These are phyloP conservation scores for Acestrorhynchus altus DNA, from an alignment of 2,797 vertebrate species.

Conservation along the genomic window DNA sequence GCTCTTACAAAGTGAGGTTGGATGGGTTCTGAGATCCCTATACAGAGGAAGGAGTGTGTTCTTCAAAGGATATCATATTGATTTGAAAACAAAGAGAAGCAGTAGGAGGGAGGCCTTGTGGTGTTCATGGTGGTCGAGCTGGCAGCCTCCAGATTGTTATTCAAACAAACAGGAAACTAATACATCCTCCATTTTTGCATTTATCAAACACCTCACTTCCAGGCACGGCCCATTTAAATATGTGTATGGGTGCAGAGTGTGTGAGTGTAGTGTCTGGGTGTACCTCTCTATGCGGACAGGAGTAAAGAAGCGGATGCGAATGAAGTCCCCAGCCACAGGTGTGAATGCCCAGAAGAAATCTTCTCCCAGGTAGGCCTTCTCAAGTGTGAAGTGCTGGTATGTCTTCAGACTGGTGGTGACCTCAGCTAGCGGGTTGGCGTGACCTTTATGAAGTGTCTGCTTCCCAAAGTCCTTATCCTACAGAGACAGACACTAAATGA, in stretches of 20 bases:
- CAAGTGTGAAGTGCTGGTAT: slow-evolving; percentile 98
- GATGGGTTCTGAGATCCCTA: too few relatives aligned
- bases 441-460: slow-evolving; percentile 91
- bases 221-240: background rate
- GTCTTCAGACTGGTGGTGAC: slow-evolving; percentile 98
- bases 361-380: slow-evolving; percentile 95
- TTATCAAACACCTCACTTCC: too few relatives aligned
- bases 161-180: too few relatives aligned
- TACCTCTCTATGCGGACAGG: slow-evolving; percentile 93
- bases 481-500: background rate
- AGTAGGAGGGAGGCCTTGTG: too few relatives aligned
- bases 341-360: slow-evolving; percentile 99
- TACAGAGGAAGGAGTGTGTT: too few relatives aligned
- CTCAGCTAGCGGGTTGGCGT: slow-evolving; percentile 93
- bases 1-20: too few relatives aligned
- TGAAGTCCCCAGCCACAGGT: slow-evolving; percentile 92
- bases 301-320: slow-evolving; percentile 95
- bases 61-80: too few relatives aligned
- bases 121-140: too few relatives aligned
- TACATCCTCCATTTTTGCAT: too few relatives aligned
- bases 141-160: too few relatives aligned
- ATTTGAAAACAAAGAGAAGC: too few relatives aligned
- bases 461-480: slow-evolving; percentile 98
- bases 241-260: background rate
- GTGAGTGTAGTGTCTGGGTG: slow-evolving; percentile 8